Evolutionary conservation across 2,113 vertebrate species (phyloP), one percentile per base, ranked within the genome.

Genomic region (Morone chrysops): DNA sequence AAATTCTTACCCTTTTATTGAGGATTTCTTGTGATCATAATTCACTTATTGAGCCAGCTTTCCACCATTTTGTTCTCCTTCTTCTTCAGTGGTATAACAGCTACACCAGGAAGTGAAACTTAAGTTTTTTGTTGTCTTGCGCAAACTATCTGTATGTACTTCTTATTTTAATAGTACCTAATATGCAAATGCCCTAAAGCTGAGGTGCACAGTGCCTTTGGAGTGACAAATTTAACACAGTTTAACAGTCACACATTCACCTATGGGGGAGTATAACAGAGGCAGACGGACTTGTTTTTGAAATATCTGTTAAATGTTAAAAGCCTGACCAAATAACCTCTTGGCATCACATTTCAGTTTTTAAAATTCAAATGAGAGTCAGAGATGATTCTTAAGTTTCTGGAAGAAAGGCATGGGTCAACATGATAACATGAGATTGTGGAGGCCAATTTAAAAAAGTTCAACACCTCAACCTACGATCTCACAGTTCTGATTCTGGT

Each of bases 331-430:
- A 73, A 20, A 73, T 63, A 41, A 66, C 69, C 40, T 53, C 22
- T 40, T 40, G 31, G 45, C 10, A 61, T 67, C 5, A 5, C 31
- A 17, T 73, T 38, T 73, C 25, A 20, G 18, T 31, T 56, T 75
- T 63, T 36, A 18, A 59, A 68, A 61, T 74, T 68, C 61, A 51
- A 60, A 57, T 47, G 22, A 61, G 22, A 60, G 61, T 74, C 62
- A 67, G 45, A 59, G 53, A 60, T 48, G 31, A 41, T 56, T 80
- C 25, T 54, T 10, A 20, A 7, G 20, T 72, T 72, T 57, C 13
- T 40, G 8, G 51, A 57, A 12, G 20, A 20, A 45, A 7, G n/a
- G 12, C 40, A 10, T 18, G 18, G 59, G 57, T 22, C 61, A 38
- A 40, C 17, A 59, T 16, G 53, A 17, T 68, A 5, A n/a, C 18